phyloP scores from a whole-genome alignment of 1,140 invertebrate genomes.

The Archivesica marissinica region DNA sequence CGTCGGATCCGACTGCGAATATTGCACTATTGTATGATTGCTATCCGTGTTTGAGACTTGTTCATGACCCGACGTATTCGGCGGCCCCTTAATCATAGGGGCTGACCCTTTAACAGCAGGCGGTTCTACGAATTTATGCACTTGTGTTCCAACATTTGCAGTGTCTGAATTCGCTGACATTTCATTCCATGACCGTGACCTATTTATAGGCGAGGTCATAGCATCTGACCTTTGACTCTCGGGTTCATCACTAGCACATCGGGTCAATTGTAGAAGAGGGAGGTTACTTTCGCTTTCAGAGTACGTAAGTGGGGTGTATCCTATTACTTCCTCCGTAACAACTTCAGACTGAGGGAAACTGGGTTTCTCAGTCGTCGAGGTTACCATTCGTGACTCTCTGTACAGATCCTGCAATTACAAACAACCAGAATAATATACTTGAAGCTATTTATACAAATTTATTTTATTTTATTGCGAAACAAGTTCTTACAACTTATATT shows the following conservation, averaged over 20 bases:
- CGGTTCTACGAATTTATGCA: constrained; percentile 22
- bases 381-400: constrained; percentile 46
- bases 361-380: constrained; percentile 2
- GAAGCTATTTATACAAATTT: background rate
- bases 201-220: constrained; percentile 52
- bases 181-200: constrained; percentile 61
- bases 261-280: constrained; percentile 38
- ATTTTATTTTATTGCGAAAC: too few species aligned
- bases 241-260: constrained; percentile 43
- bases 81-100: background rate
- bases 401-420: constrained; percentile 50
- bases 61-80: background rate
- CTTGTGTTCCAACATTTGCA: background rate
- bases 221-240: constrained; percentile 43
- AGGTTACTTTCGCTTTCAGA: constrained; percentile 33
- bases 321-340: constrained; percentile 69
- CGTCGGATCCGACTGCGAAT: constrained; percentile 69
- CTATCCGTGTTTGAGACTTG: background rate
- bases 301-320: constrained; percentile 55
- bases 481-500: too few species aligned
- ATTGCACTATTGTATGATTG: constrained; percentile 65
- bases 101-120: background rate
- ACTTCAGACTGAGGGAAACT: constrained; percentile 57
- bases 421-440: background rate
- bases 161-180: constrained; percentile 49